These are phyloP conservation scores for Tuta absoluta DNA, from an alignment of 2,888 invertebrate genomes.

Conservation along the genomic window DNA sequence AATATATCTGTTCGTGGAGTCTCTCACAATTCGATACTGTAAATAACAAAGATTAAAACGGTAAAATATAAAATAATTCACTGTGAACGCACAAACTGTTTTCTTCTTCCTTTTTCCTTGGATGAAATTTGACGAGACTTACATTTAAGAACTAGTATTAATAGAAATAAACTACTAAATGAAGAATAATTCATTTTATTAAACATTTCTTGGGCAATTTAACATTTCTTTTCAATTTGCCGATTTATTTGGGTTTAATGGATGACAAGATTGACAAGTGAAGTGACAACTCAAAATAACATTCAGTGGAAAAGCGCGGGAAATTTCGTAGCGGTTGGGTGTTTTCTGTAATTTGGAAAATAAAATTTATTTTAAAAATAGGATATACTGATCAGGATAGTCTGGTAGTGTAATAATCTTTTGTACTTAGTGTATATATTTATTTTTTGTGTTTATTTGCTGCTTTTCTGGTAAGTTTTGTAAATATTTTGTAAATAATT, in stretches of 20 bases:
- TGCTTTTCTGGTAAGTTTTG: too few species aligned
- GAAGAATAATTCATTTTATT: conserved; percentile 2
- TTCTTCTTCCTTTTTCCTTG: conserved; percentile 18
- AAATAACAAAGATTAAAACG: conserved; percentile 34
- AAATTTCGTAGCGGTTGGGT: too few species aligned
- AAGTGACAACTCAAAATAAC: too few species aligned
- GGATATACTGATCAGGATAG: too few species aligned
- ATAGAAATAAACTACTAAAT: conserved; percentile 20
- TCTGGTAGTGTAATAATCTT: too few species aligned
- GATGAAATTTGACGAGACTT: conserved; percentile 27
- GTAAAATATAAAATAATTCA: conserved; percentile 1
- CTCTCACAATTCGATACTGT: conserved; percentile 78
- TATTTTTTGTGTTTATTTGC: too few species aligned
- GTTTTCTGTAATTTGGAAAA: too few species aligned
- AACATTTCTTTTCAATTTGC: neutral
- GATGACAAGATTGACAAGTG: neutral
- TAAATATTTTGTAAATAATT: too few species aligned
- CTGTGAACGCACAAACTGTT: neutral
- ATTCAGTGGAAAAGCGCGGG: too few species aligned
- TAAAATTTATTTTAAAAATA: too few species aligned
- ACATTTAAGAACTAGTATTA: conserved; percentile 25
- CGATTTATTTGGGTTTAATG: neutral
- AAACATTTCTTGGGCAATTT: neutral
- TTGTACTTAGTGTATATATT: too few species aligned
- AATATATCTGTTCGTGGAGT: conserved; percentile 91